These are phyloP conservation scores for Brachionus sp. DNA, from an alignment of 1,140 invertebrate genomes.

Conservation along the genomic window DNA sequence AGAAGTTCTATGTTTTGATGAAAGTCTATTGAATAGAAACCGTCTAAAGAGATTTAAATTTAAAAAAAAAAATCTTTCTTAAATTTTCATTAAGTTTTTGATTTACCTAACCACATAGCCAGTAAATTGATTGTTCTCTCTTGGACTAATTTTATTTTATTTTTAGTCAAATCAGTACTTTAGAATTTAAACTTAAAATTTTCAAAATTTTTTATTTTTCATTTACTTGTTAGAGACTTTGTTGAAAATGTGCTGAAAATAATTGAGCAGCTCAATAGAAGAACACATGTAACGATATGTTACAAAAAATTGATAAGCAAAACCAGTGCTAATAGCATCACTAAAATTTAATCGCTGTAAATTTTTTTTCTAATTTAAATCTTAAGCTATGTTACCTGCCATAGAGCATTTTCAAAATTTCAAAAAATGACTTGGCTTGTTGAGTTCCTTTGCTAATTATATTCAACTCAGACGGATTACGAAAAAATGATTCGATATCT, in stretches of 20 bases:
- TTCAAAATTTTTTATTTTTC: not conserved
- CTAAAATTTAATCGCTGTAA: not conserved
- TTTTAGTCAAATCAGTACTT: not conserved
- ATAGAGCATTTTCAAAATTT: slow-evolving; percentile 19
- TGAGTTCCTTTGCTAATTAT: not conserved
- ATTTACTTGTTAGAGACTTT: not conserved
- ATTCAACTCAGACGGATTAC: not conserved
- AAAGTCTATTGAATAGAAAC: slow-evolving; percentile 31
- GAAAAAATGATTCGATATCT: slow-evolving; percentile 9
- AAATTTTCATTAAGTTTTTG: not conserved
- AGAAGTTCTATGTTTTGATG: slow-evolving; percentile 19
- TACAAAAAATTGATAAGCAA: slow-evolving; percentile 45
- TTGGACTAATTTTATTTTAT: not conserved
- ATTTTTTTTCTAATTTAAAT: not conserved
- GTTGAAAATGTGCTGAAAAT: not conserved
- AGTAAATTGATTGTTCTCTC: not conserved
- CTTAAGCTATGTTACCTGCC: not conserved
- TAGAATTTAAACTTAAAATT: not conserved
- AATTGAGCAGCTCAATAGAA: not conserved
- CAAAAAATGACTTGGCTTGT: slow-evolving; percentile 25
- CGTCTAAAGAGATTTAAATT: not conserved
- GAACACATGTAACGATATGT: slow-evolving; percentile 41
- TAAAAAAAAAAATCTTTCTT: too few relatives aligned
- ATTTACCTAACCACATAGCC: slow-evolving; percentile 39
- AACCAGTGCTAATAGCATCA: slow-evolving; percentile 24